Evolutionary conservation across 2,113 vertebrate genomes (phyloP).

Genomic region (Copsychus sechellarum): DNA sequence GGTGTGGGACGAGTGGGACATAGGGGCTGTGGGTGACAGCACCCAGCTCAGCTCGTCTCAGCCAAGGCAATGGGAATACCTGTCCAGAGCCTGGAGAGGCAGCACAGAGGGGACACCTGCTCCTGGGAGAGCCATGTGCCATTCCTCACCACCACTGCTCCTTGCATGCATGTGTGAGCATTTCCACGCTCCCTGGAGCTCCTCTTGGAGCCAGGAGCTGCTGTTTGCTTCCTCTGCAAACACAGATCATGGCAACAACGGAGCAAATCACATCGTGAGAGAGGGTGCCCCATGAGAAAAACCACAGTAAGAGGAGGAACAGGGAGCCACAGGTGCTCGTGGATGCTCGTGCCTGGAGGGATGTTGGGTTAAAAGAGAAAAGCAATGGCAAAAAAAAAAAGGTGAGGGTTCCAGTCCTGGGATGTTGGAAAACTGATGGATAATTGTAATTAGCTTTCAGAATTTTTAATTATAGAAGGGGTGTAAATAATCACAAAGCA

Average conservation of each 20-base stretch:
- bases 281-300: background rate
- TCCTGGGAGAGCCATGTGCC: background rate
- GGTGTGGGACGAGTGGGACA: fast-evolving
- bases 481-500: constrained; percentile 76
- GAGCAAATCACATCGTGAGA: background rate
- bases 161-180: background rate
- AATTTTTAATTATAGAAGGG: constrained; percentile 78
- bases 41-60: fast-evolving
- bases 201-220: background rate
- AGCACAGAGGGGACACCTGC: background rate
- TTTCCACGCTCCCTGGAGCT: background rate
- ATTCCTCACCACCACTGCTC: background rate
- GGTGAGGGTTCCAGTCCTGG: background rate
- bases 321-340: background rate
- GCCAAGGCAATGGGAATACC: background rate
- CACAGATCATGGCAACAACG: background rate
- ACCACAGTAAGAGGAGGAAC: background rate
- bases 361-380: background rate
- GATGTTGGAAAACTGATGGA: constrained; percentile 62
- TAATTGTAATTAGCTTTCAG: constrained; percentile 77
- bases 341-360: background rate
- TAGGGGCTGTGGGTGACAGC: background rate
- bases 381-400: background rate
- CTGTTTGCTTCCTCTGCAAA: background rate
- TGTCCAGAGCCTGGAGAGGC: background rate